phyloP scores from a whole-genome alignment of 2,888 invertebrate genomes.

The Bursaphelenchus okinawaensis region DNA sequence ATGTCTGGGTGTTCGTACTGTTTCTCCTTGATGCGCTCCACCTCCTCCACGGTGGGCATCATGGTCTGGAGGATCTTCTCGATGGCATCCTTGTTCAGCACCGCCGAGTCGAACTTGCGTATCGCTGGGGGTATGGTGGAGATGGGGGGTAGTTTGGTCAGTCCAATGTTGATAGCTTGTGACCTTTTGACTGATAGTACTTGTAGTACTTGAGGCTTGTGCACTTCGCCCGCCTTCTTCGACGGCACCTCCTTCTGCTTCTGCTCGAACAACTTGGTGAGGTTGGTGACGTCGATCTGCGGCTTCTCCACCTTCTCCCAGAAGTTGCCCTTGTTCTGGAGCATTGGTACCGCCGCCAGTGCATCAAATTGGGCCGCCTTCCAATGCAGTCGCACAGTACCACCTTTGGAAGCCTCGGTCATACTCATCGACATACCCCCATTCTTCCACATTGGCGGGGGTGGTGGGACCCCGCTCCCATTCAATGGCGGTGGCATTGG shows the following conservation, averaged over 20 bases:
- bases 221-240: constrained; percentile 37
- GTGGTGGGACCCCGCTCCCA: constrained; percentile 38
- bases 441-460: constrained; percentile 20
- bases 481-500: constrained; percentile 43
- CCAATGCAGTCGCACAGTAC: constrained; percentile 94
- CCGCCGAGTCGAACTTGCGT: constrained; percentile 96
- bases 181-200: constrained; percentile 89
- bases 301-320: constrained; percentile 82
- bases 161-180: constrained; percentile 97
- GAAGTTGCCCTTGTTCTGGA: constrained; percentile 63
- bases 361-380: constrained; percentile 67
- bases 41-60: constrained; percentile 87
- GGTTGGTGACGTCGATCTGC: constrained; percentile 79
- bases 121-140: constrained; percentile 92
- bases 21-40: constrained; percentile 67
- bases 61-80: constrained; percentile 84
- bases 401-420: constrained; percentile 18
- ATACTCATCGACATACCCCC: constrained; percentile 1
- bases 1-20: constrained; percentile 83
- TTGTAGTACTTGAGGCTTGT: constrained; percentile 76
- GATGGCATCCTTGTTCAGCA: constrained; percentile 79
- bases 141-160: constrained; percentile 95
- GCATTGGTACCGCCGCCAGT: constrained; percentile 38
- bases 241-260: constrained; percentile 71
- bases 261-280: constrained; percentile 94